A percentile compares a stretch with the other conserved stretches of the same genome.
These are phyloP conservation scores for Mormyrus proboscirostris DNA, from an alignment of 2,797 vertebrate genomes.

Conservation along the genomic window DNA sequence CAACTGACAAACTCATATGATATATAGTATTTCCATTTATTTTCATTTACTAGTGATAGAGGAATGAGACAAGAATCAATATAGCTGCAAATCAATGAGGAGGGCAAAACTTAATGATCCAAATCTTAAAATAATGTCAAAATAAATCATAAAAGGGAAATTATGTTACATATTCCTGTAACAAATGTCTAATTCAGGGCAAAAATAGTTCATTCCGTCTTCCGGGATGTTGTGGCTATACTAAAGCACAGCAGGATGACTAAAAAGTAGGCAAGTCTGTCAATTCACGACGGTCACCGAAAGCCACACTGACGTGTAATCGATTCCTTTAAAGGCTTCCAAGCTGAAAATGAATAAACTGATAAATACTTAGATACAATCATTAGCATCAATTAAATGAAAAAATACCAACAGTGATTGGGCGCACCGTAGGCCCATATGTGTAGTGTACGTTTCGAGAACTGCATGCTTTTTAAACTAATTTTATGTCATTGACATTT, in stretches of 20 bases:
- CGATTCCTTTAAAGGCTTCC: neutral
- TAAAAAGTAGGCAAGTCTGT: neutral
- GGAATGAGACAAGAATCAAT: neutral
- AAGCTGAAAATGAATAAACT: neutral
- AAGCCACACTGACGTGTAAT: neutral
- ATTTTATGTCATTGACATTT: neutral
- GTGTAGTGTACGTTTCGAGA: neutral
- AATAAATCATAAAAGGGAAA: neutral
- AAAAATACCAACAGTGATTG: neutral
- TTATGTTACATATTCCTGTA: neutral
- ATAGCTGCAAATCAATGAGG: neutral
- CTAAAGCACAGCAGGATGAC: neutral
- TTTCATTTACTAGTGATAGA: neutral
- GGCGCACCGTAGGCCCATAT: neutral
- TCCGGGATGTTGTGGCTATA: neutral
- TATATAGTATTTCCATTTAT: neutral
- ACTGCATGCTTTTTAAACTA: neutral
- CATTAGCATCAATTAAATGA: neutral
- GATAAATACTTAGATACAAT: constrained; percentile 4
- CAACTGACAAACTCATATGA: neutral
- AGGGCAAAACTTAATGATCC: constrained; percentile 5
- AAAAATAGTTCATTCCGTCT: neutral
- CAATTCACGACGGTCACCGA: neutral
- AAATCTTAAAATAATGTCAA: neutral
- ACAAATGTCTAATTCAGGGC: neutral